Percentiles rank a stretch among this genome's conserved stretches.
These are phyloP conservation scores for Brachypodius melanocephalos DNA, from an alignment of 2,113 vertebrate genomes.

Conservation along the genomic window DNA sequence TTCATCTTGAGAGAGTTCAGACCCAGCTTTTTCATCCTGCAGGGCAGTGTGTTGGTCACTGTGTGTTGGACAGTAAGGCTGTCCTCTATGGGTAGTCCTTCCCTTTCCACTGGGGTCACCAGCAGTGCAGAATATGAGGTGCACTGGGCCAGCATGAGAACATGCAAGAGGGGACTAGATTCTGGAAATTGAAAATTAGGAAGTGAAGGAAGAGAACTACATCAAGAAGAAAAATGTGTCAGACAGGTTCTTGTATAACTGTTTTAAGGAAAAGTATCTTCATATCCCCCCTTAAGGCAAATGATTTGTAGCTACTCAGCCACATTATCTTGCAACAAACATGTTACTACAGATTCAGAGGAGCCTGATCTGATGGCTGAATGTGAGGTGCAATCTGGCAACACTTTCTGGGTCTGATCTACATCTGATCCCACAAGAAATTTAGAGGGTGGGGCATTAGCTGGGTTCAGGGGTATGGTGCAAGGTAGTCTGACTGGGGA, in stretches of 20 bases:
- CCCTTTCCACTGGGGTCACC: neutral
- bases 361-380: neutral
- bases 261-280: neutral
- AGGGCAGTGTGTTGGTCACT: neutral
- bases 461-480: neutral
- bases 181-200: neutral
- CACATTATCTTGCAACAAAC: neutral
- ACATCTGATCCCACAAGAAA: neutral
- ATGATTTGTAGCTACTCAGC: neutral
- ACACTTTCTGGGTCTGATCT: neutral
- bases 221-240: neutral
- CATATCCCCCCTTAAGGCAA: neutral
- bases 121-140: neutral
- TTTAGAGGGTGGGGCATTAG: fast-evolving
- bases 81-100: fast-evolving
- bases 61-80: neutral
- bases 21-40: neutral
- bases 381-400: neutral
- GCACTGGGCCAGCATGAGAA: neutral
- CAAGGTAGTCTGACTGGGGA: neutral
- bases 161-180: neutral
- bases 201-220: neutral
- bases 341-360: neutral
- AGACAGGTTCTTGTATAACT: neutral
- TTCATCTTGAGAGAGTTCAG: neutral